Base-by-base conservation (phyloP, 2,797 vertebrate species). In the Falco columbarius region DNA sequence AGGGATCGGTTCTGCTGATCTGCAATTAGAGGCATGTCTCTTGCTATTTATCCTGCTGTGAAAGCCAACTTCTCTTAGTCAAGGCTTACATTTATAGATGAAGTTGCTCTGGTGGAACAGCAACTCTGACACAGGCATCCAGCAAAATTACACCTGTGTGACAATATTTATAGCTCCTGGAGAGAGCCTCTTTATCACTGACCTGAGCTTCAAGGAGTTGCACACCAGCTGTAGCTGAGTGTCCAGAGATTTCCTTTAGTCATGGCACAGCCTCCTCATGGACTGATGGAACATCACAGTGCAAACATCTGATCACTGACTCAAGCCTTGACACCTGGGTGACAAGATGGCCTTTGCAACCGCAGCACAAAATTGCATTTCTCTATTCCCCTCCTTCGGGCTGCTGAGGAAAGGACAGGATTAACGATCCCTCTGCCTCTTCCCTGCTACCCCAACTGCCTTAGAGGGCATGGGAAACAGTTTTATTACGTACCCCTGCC, bases 121-220 rank as follows among this genome's bases (percentile, higher is more conserved):
- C 83, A 38, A 66, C 86, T 67, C 88, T 95, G 93, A 89, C 90
- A 90, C 74, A 56, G 51, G 61, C 90, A 94, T 96, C 93, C 91
- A 93, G 93, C 59, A 67, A 93, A 88, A 93, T 75, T 81, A 91
- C 76, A 91, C 87, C 74, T 42, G 52, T 94, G 83, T 93, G 93
- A 92, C 95, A 95, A 36, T 95, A 95, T 96, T 97, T 88, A 94
- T 96, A 75, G 95, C 85, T 96, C 90, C 90, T 27, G 26, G 73
- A 90, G 90, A 61, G 93, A 94, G 66, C 36, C 87, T 94, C 91
- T 97, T 94, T 84, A 73, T 97, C 92, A 89, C 88, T 92, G 92
- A 92, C 89, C 94, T 22, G 62, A 90, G 94, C 84, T 95, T 75
- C 72, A 47, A 81, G 92, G 67, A 86, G 86, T 67, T 24, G 1